phyloP scores from a whole-genome alignment of 2,797 vertebrate species.

The Hoplostethus atlanticus region DNA sequence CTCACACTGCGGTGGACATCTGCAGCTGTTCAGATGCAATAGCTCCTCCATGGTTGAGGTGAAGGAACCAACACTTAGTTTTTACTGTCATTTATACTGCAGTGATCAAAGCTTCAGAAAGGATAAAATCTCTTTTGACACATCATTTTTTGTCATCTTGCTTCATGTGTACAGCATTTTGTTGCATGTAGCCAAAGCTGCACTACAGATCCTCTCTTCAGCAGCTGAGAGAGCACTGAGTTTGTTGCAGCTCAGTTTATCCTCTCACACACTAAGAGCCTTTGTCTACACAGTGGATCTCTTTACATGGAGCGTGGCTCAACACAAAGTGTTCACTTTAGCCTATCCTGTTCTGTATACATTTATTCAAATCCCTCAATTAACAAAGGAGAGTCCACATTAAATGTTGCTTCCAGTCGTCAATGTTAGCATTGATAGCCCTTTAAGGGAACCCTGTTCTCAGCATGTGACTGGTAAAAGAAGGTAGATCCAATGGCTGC shows the following conservation, averaged over 20 bases:
- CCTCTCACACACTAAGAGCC: conserved; percentile 24
- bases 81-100: not conserved
- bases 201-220: not conserved
- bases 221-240: not conserved
- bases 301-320: conserved; percentile 20
- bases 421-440: conserved; percentile 35
- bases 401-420: conserved; percentile 27
- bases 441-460: conserved; percentile 1
- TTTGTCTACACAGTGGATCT: conserved; percentile 37
- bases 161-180: not conserved
- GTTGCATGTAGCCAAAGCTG: not conserved
- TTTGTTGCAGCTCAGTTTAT: not conserved
- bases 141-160: not conserved
- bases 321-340: conserved; percentile 19
- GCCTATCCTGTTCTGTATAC: conserved; percentile 14
- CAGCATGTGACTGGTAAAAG: conserved; percentile 31
- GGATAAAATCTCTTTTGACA: not conserved
- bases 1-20: not conserved
- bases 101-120: not conserved
- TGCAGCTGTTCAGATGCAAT: not conserved
- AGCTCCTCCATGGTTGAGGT: not conserved
- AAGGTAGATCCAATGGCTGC: not conserved
- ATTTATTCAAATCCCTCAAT: conserved; percentile 6
- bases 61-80: no score
- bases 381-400: conserved; percentile 46